Evolutionary conservation across 2,113 vertebrate species (phyloP), one percentile per base, ranked within the genome.

Genomic region (Oncorhynchus masou): DNA sequence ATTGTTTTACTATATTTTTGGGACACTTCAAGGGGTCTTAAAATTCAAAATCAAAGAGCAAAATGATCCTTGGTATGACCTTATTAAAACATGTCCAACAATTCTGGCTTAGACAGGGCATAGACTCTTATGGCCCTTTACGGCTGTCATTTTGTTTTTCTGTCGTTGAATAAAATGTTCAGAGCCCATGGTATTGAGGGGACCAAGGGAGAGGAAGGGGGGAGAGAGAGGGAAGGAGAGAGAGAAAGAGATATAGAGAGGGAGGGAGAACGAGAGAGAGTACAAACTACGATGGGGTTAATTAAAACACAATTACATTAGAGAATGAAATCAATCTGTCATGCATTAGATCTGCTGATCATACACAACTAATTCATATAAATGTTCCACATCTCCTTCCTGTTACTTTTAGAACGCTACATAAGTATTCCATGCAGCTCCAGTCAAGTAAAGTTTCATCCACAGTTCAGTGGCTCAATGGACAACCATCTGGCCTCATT

Each of bases 301-400:
- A 88, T 89, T 88, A 87, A 81, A 85, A 82, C 71, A 81, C 73
- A 88, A 87, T 82, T 87, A 78, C 77, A 85, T 92, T 87, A 89
- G 69, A 39, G 78, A 77, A 70, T 48, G 29, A 88, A 86, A 86
- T 86, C 81, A 79, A 85, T 88, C 75, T 68, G 70, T 64, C 25
- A 74, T 72, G 77, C 67, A 79, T 83, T 81, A 81, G 75, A 70
- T 75, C 68, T 75, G 68, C 77, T 89, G 78, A 84, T 74, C 75
- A 79, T 70, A 68, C 73, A 70, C 57, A n/a, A 85, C 70, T 81
- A 85, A 85, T 85, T 78, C 72, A 76, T 75, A 88, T 84, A 67
- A 79, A 88, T 87, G 87, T 73, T 84, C 69, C 70, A 67, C 68
- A 65, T 73, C 75, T 80, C 79, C 70, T 34, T 74, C 76, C 72